Conservation (phyloP, 2,113 vertebrate species). For the Menidia beryllina region DNA sequence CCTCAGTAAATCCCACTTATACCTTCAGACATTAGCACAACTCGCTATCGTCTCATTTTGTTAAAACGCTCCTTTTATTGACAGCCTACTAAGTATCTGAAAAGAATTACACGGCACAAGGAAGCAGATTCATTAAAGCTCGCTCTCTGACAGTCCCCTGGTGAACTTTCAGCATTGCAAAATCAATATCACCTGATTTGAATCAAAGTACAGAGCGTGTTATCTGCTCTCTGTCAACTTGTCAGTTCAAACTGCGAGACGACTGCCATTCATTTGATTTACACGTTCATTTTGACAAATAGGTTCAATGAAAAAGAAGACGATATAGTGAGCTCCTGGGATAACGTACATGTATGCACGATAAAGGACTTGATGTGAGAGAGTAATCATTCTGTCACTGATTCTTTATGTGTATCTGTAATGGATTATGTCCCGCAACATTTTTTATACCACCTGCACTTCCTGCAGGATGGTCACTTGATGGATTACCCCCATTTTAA, state of each 20-base stretch:
- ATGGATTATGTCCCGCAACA: too few species aligned
- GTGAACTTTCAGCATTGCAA: constrained; percentile 39
- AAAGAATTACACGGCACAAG: neutral
- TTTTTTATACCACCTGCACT: neutral
- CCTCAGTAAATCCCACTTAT: constrained; percentile 46
- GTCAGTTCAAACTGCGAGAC: constrained; percentile 22
- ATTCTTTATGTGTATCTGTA: too few species aligned
- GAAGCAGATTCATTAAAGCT: constrained; percentile 53
- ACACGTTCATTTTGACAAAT: neutral
- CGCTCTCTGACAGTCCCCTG: constrained; percentile 28
- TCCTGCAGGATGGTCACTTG: neutral
- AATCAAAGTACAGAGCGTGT: constrained; percentile 54
- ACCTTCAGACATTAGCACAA: constrained; percentile 38
- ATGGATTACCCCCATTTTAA: neutral
- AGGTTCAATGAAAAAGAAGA: neutral
- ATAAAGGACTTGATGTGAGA: constrained; percentile 1
- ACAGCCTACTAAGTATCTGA: constrained; percentile 19
- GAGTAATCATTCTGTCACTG: neutral
- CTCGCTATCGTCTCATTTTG: constrained; percentile 46
- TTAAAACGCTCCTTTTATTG: constrained; percentile 38
- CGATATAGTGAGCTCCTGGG: neutral
- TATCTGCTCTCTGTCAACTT: constrained; percentile 34
- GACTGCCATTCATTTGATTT: constrained; percentile 13
- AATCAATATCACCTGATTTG: constrained; percentile 53
- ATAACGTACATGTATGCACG: neutral